Evolutionary conservation across 2,888 invertebrate genomes (phyloP), one percentile per base, ranked within the genome.

Genomic region (Drosophila multiciliata): DNA sequence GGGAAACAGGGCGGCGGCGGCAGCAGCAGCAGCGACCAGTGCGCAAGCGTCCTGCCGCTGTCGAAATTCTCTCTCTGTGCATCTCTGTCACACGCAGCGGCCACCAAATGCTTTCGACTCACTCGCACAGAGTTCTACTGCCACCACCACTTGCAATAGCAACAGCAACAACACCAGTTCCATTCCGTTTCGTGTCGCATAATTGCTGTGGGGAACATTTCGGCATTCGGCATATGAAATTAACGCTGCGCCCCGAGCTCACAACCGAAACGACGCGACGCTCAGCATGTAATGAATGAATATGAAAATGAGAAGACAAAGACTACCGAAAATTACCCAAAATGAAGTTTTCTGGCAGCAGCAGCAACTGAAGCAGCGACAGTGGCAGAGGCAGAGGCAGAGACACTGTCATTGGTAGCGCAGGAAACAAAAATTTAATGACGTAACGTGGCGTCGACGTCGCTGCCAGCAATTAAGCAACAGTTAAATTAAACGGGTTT

Each of bases 401-500:
- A 65, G 45, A 45, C 45, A 45, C 49, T 42, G 48, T 50, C 55
- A 68, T 65, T 77, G 76, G 63, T 70, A 60, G 55, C 53, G 67
- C 58, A 58, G 75, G 62, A 69, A 73, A 75, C 66, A 72, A 71
- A 73, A 73, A 73, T 83, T 82, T 83, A 86, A 86, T 86, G 85
- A 90, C 85, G 90, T 83, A 86, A 87, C 77, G 70, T 83, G 71
- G 53, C 82, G 73, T 78, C 68, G 68, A 40, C 77, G 84, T 71
- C 88, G 82, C 87, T 83, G 90, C 72, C 90, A 89, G 90, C 91
- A 90, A 90, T 90, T 90, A 90, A 90, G 90, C 90, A 90, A 91
- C 91, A 92, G 91, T 92, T 92, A 91, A 91, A 92, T 91, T 91
- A 91, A 91, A 91, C 91, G 90, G 91, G 92, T 92, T 91, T 91